phyloP scores from a whole-genome alignment of 2,113 vertebrate genomes.

The Eonycteris spelaea region DNA sequence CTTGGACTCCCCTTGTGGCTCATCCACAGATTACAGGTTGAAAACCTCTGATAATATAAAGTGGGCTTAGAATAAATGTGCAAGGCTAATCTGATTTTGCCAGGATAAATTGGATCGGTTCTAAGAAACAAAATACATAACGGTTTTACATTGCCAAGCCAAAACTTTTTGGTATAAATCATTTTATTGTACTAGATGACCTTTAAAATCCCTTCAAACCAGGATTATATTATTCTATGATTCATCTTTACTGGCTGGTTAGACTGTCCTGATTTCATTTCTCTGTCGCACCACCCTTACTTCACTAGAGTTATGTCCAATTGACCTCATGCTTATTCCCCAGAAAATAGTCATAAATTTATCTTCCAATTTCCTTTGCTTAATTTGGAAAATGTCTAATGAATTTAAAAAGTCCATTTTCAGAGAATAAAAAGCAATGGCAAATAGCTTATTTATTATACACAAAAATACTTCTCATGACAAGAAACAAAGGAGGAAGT shows the following conservation, averaged over 20 bases:
- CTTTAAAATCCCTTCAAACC: constrained; percentile 54
- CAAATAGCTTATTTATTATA: constrained; percentile 56
- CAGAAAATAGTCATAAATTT: constrained; percentile 58
- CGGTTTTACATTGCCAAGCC: neutral
- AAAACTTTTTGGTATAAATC: constrained; percentile 41
- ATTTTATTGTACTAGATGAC: constrained; percentile 25
- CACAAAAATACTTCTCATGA: constrained; percentile 32
- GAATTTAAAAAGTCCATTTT: constrained; percentile 49
- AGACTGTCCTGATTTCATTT: constrained; percentile 34
- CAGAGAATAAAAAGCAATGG: constrained; percentile 25
- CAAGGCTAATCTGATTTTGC: constrained; percentile 7
- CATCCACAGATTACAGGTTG: neutral
- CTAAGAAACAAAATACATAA: constrained; percentile 3
- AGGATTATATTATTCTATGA: constrained; percentile 34
- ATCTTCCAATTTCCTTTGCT: constrained; percentile 58
- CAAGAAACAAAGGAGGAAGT: constrained; percentile 27
- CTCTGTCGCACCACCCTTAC: constrained; percentile 3
- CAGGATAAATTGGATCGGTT: neutral
- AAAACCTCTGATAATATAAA: neutral
- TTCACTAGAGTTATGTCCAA: constrained; percentile 33
- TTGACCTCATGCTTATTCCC: constrained; percentile 40
- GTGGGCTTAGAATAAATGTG: neutral
- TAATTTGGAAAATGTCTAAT: constrained; percentile 61
- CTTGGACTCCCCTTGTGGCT: neutral
- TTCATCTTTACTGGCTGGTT: constrained; percentile 57